Conservation (phyloP, 2,888 invertebrate species). For the Zonitis immaculata region DNA sequence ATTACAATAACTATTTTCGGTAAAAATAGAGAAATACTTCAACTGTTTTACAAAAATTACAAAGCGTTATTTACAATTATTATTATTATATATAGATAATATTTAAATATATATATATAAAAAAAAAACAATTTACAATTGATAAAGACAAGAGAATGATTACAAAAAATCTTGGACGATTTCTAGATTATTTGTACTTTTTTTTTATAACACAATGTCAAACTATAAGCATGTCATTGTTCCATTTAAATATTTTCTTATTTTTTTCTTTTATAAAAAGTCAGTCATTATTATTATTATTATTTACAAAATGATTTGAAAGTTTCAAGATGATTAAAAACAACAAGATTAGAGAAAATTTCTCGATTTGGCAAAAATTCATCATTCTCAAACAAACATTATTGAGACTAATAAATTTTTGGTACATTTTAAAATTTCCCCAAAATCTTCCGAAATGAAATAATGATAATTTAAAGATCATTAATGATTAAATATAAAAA, state of each 20-base stretch:
- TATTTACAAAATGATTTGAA: constrained; percentile 10
- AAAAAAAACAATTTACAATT: constrained; percentile 11
- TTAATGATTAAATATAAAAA: constrained; percentile 9
- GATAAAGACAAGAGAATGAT: constrained; percentile 13
- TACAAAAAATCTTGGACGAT: constrained; percentile 22
- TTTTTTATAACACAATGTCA: constrained; percentile 30
- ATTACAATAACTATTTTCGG: constrained; percentile 6
- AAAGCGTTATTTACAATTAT: constrained; percentile 14
- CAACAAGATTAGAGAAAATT: constrained; percentile 13
- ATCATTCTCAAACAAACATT: constrained; percentile 8
- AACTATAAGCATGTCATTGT: constrained; percentile 38
- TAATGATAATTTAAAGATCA: constrained; percentile 3
- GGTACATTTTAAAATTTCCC: neutral
- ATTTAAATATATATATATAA: too few relatives aligned
- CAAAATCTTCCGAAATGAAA: neutral
- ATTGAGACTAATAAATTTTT: neutral
- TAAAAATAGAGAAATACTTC: constrained; percentile 8
- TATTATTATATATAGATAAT: too few relatives aligned
- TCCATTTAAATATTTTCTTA: constrained; percentile 28
- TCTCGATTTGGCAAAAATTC: constrained; percentile 2
- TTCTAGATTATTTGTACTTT: constrained; percentile 29
- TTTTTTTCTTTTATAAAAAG: constrained; percentile 28
- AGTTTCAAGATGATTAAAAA: constrained; percentile 1
- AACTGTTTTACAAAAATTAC: constrained; percentile 7
- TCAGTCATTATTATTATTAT: constrained; percentile 26